Evolutionary conservation across 2,888 invertebrate species (phyloP).

Genomic region (Heliconius erato): DNA sequence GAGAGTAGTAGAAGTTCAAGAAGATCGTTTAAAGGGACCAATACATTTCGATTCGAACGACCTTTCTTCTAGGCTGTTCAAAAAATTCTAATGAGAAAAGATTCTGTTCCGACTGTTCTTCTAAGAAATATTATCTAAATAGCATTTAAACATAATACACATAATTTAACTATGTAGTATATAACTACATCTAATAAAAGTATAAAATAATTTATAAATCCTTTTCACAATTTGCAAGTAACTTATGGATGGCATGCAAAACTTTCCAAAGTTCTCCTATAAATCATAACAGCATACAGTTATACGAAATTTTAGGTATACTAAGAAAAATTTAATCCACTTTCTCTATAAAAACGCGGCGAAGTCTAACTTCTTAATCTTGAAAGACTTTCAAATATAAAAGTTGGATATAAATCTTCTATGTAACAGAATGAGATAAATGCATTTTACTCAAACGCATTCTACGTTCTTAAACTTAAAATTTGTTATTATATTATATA

Average conservation of each 20-base stretch:
- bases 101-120: too few relatives aligned
- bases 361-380: conserved; percentile 74
- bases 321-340: conserved; percentile 82
- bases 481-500: conserved; percentile 1
- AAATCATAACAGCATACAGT: conserved; percentile 80
- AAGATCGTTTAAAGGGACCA: too few relatives aligned
- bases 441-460: conserved; percentile 48
- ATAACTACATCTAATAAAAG: too few relatives aligned
- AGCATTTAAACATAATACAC: too few relatives aligned
- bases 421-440: conserved; percentile 50
- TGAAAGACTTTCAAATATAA: conserved; percentile 72
- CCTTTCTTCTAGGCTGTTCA: too few relatives aligned
- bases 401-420: conserved; percentile 63
- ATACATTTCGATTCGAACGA: too few relatives aligned
- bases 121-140: too few relatives aligned
- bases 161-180: too few relatives aligned
- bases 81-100: too few relatives aligned
- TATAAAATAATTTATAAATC: neutral
- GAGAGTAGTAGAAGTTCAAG: too few relatives aligned
- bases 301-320: conserved; percentile 79
- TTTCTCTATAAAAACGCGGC: conserved; percentile 76
- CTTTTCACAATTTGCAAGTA: conserved; percentile 60
- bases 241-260: conserved; percentile 82
- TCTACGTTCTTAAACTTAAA: conserved; percentile 26
- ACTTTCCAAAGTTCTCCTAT: conserved; percentile 80